Conservation (phyloP, 2,888 invertebrate species). For the Adineta ricciae region DNA sequence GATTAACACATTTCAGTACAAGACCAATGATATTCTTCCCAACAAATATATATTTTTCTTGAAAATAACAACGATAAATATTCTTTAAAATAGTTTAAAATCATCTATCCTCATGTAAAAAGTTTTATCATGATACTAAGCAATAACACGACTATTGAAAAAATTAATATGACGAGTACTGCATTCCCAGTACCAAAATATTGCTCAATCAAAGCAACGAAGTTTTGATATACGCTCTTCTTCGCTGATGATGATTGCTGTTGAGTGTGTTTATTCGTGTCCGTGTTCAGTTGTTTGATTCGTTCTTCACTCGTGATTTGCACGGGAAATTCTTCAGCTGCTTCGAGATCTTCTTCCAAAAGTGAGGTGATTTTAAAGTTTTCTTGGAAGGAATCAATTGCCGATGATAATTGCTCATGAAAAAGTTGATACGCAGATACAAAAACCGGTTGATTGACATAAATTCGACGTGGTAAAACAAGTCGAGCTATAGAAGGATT, state of each 20-base stretch:
- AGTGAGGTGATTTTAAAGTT: neutral
- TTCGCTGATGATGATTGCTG: neutral
- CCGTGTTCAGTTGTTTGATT: neutral
- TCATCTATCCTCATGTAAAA: neutral
- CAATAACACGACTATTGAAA: neutral
- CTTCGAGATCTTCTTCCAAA: slow-evolving; percentile 9
- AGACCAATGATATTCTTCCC: neutral
- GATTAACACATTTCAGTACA: too few relatives aligned
- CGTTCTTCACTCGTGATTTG: neutral
- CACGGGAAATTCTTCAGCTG: neutral
- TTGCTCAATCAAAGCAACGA: neutral
- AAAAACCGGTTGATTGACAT: neutral
- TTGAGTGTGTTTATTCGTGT: neutral
- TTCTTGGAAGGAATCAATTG: neutral
- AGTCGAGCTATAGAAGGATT: neutral
- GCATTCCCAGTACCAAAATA: neutral
- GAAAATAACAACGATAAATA: neutral
- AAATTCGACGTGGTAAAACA: neutral
- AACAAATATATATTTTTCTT: neutral
- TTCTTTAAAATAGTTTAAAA: neutral
- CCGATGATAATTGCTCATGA: neutral
- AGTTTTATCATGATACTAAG: neutral
- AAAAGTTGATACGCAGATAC: neutral
- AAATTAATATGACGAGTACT: neutral
- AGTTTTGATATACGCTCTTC: neutral